These are phyloP conservation scores for Lamellibrachia columna DNA, from an alignment of 2,888 invertebrate genomes.

Conservation along the genomic window DNA sequence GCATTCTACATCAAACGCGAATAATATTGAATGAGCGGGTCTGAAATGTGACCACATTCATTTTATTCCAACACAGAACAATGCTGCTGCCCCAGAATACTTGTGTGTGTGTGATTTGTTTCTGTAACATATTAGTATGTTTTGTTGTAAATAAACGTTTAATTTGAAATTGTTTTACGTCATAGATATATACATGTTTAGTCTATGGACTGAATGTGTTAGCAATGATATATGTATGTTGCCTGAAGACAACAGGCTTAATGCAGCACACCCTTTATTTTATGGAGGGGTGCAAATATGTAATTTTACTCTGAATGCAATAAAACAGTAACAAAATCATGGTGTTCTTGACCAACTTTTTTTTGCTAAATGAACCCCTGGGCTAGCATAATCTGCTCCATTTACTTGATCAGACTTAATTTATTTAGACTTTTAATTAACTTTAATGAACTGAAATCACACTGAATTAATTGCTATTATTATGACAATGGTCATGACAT, in stretches of 20 bases:
- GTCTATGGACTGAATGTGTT: background rate
- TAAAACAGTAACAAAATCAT: background rate
- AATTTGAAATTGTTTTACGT: background rate
- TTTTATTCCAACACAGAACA: background rate
- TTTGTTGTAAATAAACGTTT: slow-evolving; percentile 2
- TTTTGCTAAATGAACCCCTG: background rate
- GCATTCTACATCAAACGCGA: background rate
- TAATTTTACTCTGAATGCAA: background rate
- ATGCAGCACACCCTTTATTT: background rate
- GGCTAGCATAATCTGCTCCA: no score
- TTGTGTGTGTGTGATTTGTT: background rate
- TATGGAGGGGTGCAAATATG: background rate
- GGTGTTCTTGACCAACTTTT: background rate
- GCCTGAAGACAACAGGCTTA: background rate
- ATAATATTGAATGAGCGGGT: background rate
- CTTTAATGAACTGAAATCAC: no score
- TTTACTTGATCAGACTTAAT: background rate
- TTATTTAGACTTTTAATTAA: background rate
- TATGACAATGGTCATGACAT: no score
- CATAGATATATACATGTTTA: background rate
- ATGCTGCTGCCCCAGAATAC: background rate
- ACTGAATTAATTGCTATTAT: no score
- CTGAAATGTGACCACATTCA: background rate
- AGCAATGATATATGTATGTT: background rate
- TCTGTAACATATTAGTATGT: background rate